Conservation (phyloP, 2,113 vertebrate genomes). For the Neofelis nebulosa region DNA sequence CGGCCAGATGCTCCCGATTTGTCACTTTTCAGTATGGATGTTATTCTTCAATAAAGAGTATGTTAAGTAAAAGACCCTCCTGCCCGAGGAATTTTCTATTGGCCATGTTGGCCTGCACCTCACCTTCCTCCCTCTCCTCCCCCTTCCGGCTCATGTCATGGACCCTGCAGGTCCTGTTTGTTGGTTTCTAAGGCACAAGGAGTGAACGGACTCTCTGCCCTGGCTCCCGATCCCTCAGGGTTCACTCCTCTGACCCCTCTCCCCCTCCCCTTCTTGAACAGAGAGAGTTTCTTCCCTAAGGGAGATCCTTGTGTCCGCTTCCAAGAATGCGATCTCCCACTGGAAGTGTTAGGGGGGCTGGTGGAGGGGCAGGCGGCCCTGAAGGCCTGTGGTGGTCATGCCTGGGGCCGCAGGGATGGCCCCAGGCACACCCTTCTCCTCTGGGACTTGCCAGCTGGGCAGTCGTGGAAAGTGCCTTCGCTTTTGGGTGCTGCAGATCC, state of each 20-base stretch:
- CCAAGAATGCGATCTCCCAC: not conserved
- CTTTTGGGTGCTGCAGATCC: not conserved
- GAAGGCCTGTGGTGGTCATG: fast-evolving
- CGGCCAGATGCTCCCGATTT: not conserved
- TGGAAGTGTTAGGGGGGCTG: fast-evolving
- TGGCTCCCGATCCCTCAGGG: too few relatives aligned
- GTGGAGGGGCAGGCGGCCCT: not conserved
- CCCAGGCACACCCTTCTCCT: not conserved
- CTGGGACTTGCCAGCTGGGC: not conserved
- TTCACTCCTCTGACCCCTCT: not conserved
- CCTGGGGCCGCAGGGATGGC: too few relatives aligned
- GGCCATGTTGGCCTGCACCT: not conserved
- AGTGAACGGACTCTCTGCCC: not conserved
- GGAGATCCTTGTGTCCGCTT: not conserved
- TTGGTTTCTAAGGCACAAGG: not conserved
- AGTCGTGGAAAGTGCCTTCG: not conserved
- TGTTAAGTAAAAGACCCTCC: not conserved
- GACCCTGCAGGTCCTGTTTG: not conserved
- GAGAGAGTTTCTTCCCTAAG: not conserved
- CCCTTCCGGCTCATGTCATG: not conserved
- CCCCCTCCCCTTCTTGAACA: not conserved
- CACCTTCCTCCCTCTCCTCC: not conserved
- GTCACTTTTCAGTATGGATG: not conserved
- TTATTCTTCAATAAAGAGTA: not conserved
- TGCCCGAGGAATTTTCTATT: not conserved